Base-by-base conservation (phyloP, 2,113 vertebrate species). In the Neomonachus schauinslandi region DNA sequence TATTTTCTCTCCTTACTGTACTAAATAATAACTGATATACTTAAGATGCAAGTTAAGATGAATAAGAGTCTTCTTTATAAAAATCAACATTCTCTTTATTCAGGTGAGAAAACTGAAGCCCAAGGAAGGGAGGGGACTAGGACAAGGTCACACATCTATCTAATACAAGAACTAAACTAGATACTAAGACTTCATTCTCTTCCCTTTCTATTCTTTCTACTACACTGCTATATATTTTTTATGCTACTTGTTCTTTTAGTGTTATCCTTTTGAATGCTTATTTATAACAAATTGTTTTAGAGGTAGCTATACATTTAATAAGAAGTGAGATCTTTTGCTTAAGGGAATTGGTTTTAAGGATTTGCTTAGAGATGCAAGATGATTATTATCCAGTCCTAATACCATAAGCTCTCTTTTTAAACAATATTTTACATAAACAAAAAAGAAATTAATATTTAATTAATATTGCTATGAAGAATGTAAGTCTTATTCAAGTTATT, bases 291-390 rank as follows among this genome's bases (percentile, higher is more conserved):
- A 24, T 72, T 84, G 7, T 86, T 86, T 88, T 69, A 92, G 89
- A 82, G 28, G 55, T 97, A 79, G 55, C 18, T 96, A 26, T 36
- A 92, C 92, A 82, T 97, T 97, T 91, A 16, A 82, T 95, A 85
- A 98, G 82, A 80, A 89, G n/a, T 53, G 67, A 97, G 19, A 33
- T 93, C 95, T 98, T 98, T 94, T 97, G 57, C 61, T 89, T 51
- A 83, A 67, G 61, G 5, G 11, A 95, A 97, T 84, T 79, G 24
- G 16, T 28, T 94, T 80, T 95, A 91, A 80, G 92, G 87, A 79
- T 89, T 93, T 94, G 28, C 79, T 82, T 90, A 79, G 2, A 53
- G 42, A 89, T 79, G 6, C 15, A 67, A 80, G 15, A 18, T 0
- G 83, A 91, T 79, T 84, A 55, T 83, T 91, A 24, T 67, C 7